Base-by-base conservation (phyloP, 1,140 invertebrate genomes). In the Adelges cooleyi region DNA sequence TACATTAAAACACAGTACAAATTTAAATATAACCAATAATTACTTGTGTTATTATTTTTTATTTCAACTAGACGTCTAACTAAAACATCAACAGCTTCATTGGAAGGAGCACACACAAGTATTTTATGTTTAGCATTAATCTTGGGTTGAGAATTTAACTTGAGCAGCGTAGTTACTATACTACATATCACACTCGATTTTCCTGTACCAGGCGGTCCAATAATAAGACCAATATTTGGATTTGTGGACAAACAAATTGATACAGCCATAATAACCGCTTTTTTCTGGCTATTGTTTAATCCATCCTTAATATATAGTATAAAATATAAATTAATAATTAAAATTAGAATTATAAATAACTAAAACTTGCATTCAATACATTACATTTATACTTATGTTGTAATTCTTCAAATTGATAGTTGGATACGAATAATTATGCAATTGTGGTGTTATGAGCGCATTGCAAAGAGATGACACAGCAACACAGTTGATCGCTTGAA, bases 401-500 rank as follows among this genome's bases (percentile, higher is more conserved):
- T 15, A 62, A 48, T 33, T 18, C 44, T 62, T 62, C 20, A 22
- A 29, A 46, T n/a, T 44, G 13, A 17, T 5, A 46, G 44, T 62
- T 18, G 56, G 33, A 62, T 44, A 59, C 22, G 17, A 29, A 13
- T 22, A 33, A 1, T 62, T 62, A 62, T 62, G 56, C 6, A 48
- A 0, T 29, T 62, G 42, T 18, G 56, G 56, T 27, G 56, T 62
- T 0, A 62, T 62, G 5, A 62, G 40, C 20, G 25, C 42, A 2
- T 62, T 62, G 13, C 42, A 29, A 5, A 62, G 10, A 29, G 56
- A 36, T 20, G 56, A 48, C n/a, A 2, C 27, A 20, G 27, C 29
- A n/a, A 62, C 56, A 62, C 46, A 46, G 29, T 33, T 48, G 20
- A 62, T 4, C 20, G 56, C 56, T 62, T 62, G 56, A 62, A 62